These are phyloP conservation scores for Haemorhous mexicanus DNA, from an alignment of 2,113 vertebrate genomes.

Conservation along the genomic window DNA sequence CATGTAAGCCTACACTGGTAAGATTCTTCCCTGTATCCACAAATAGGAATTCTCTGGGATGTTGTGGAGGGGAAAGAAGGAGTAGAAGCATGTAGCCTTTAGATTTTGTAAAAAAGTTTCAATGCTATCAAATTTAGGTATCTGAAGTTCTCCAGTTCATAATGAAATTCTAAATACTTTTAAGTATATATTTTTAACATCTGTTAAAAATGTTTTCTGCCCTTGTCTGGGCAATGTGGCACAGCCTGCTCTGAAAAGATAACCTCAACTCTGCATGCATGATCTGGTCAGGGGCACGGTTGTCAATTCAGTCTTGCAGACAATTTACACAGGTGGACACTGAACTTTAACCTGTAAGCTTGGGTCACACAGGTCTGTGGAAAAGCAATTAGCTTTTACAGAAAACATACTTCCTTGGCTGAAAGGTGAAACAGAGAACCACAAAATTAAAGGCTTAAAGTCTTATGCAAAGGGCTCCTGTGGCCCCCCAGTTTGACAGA, in stretches of 20 bases:
- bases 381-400: neutral
- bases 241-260: neutral
- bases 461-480: neutral
- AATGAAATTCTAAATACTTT: neutral
- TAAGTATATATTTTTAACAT: neutral
- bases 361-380: neutral
- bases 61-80: too few relatives aligned
- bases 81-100: neutral
- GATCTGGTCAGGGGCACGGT: neutral
- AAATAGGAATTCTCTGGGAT: neutral
- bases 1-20: neutral
- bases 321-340: neutral
- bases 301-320: neutral
- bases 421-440: neutral
- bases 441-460: neutral
- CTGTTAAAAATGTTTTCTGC: neutral
- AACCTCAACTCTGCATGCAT: neutral
- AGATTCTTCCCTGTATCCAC: neutral
- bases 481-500: neutral
- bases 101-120: neutral
- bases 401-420: neutral
- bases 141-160: neutral
- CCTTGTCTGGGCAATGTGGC: neutral
- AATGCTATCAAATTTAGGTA: neutral
- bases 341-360: neutral